phyloP scores from a whole-genome alignment of 2,888 invertebrate species.

The Heliconius hortense region DNA sequence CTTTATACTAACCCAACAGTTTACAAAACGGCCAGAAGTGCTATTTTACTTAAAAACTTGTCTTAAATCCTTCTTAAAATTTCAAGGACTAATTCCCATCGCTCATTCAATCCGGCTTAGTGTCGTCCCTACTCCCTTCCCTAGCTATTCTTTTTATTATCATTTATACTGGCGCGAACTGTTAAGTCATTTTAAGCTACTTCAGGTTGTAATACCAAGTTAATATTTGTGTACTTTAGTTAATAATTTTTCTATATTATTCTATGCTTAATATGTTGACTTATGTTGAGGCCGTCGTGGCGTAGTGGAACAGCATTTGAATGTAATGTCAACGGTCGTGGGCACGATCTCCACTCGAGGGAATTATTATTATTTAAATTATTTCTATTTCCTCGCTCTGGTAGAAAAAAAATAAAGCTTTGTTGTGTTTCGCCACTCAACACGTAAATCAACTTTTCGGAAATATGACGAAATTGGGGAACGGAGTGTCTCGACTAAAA shows the following conservation, averaged over 20 bases:
- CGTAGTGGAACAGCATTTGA: neutral
- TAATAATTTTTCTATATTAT: neutral
- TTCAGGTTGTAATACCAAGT: slow-evolving; percentile 8
- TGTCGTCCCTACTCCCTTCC: slow-evolving; percentile 13
- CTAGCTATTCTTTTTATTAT: slow-evolving; percentile 17
- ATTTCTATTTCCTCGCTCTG: neutral
- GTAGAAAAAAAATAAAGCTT: too few relatives aligned
- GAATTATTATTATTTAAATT: neutral
- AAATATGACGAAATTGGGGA: too few relatives aligned
- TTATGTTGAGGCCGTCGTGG: too few relatives aligned
- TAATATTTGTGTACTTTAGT: neutral
- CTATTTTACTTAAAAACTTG: slow-evolving; percentile 15
- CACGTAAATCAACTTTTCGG: too few relatives aligned
- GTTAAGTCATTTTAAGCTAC: slow-evolving; percentile 10
- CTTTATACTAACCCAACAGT: neutral
- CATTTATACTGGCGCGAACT: slow-evolving; percentile 1
- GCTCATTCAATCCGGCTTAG: slow-evolving; percentile 28
- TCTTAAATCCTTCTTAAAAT: slow-evolving; percentile 25
- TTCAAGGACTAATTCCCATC: slow-evolving; percentile 21
- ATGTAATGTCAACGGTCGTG: neutral
- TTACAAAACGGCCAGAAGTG: neutral
- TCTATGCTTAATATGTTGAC: too few relatives aligned
- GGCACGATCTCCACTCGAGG: neutral
- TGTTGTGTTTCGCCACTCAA: too few relatives aligned
- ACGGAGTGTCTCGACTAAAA: too few relatives aligned